Base-by-base conservation (phyloP, 2,888 invertebrate species). In the Tiliacea citrago region DNA sequence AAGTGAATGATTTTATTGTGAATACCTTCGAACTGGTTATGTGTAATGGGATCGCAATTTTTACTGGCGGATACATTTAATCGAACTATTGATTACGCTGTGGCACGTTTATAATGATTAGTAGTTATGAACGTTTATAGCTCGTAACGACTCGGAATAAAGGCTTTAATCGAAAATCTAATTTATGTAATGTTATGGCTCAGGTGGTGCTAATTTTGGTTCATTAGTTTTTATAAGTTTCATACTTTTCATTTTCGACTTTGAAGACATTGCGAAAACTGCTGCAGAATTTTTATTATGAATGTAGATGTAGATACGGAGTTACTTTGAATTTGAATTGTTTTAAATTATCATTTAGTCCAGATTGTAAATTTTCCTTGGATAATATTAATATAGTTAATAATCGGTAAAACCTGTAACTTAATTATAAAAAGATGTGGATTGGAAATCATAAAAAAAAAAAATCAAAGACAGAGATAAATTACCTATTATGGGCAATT, bases 1-100 rank as follows among this genome's bases (percentile, higher is more conserved):
- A 96, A 96, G 96, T 95, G 92, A 95, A 94, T 91, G 91, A 93
- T 94, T 93, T 95, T 94, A 92, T 94, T 93, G 92, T 93, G 88
- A 93, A 94, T 95, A 92, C 90, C 92, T 92, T 90, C 89, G 83
- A 93, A 95, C 95, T 91, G 93, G 95, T 95, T 93, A 79, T 86
- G 82, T 80, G 82, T 88, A 87, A 90, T 91, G 90, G 91, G 88
- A 88, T 89, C 84, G 91, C 92, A 90, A 92, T 91, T 92, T 91
- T 92, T 90, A 89, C 88, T 66, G 80, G 74, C 86, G 86, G 90
- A 88, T 86, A 89, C 88, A 86, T 87, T 89, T 90, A 88, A 90
- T 90, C 86, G 87, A 91, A 90, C 83, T 87, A 88, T 88, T 90
- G 87, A 87, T 87, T 87, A 88, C 63, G 69, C 39, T 62, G 75